Percentiles rank a stretch among this genome's conserved stretches.
phyloP scores from a whole-genome alignment of 92 coral and sea anemone genomes.

The Meandrina meandrites region DNA sequence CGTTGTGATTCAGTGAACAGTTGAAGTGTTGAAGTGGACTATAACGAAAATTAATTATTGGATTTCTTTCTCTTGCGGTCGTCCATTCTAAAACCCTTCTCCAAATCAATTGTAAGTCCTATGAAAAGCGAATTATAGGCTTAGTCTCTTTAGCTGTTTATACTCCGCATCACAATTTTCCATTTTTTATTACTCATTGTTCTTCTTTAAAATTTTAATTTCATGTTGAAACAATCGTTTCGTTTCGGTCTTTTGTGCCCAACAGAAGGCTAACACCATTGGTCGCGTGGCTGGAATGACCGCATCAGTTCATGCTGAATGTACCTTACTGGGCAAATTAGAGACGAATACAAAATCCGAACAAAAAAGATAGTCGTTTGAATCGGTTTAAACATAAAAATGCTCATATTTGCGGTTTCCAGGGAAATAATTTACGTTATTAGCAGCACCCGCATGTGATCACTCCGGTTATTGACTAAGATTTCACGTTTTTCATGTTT shows the following conservation, averaged over 20 bases:
- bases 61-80: not conserved
- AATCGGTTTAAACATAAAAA: not conserved
- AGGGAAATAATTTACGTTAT: not conserved
- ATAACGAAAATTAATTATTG: too few relatives aligned
- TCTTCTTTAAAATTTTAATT: not conserved
- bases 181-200: not conserved
- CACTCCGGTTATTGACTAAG: not conserved
- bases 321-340: too few relatives aligned
- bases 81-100: not conserved
- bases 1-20: not conserved
- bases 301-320: too few relatives aligned
- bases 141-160: too few relatives aligned
- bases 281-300: too few relatives aligned
- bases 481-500: not conserved
- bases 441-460: not conserved
- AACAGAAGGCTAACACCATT: not conserved
- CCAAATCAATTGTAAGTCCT: too few relatives aligned
- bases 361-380: not conserved
- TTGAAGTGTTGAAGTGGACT: not conserved
- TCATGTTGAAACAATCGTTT: not conserved
- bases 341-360: not conserved
- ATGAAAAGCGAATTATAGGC: too few relatives aligned
- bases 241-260: not conserved
- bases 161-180: not conserved
- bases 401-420: not conserved